Evolutionary conservation across 2,797 vertebrate species (phyloP).

Genomic region (Notoglanidium macrostoma): DNA sequence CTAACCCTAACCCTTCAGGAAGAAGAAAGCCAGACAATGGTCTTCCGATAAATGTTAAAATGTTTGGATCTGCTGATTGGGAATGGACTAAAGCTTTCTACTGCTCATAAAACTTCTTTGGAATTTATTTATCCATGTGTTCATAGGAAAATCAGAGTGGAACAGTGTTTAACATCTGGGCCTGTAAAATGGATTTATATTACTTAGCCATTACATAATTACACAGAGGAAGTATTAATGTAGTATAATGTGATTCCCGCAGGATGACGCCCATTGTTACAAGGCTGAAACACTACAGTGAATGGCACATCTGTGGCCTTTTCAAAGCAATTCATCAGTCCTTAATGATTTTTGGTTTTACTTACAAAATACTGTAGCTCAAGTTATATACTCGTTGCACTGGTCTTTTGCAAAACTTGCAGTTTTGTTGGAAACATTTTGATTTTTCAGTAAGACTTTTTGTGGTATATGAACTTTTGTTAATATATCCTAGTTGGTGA

Average conservation of each 20-base stretch:
- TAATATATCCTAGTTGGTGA: not conserved
- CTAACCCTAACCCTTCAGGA: not conserved
- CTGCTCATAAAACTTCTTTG: not conserved
- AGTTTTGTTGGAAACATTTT: not conserved
- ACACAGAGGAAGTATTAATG: not conserved
- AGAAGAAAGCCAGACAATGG: not conserved
- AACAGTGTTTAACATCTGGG: constrained; percentile 5
- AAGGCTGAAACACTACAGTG: not conserved
- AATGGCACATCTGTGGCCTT: not conserved
- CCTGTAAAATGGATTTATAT: constrained; percentile 19
- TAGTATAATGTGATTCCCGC: constrained; percentile 16
- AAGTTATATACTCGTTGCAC: not conserved
- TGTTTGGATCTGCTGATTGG: constrained; percentile 3
- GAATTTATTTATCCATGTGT: not conserved
- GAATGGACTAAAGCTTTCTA: not conserved
- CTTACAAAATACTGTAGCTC: not conserved
- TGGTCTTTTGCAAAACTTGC: not conserved
- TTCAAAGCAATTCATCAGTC: not conserved
- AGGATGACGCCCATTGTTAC: not conserved
- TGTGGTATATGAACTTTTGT: not conserved
- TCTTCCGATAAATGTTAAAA: not conserved
- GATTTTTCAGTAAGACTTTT: not conserved
- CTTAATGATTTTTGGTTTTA: not conserved
- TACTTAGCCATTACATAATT: constrained; percentile 19
- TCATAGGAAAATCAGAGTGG: not conserved